phyloP scores from a whole-genome alignment of 2,797 vertebrate genomes.

The Eulemur coronatus region DNA sequence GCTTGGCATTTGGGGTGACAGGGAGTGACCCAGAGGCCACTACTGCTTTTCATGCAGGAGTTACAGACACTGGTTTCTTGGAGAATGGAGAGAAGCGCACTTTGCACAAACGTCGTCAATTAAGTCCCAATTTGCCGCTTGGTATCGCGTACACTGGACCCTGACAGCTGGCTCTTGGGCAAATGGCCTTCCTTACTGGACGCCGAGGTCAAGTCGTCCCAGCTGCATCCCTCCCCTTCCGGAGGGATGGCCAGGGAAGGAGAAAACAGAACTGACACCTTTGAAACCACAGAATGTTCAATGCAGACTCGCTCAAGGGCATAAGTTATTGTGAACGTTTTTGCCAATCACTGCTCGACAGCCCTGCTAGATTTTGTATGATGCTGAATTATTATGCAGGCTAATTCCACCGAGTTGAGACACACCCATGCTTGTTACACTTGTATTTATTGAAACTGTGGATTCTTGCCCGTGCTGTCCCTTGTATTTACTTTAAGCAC shows the following conservation, averaged over 20 bases:
- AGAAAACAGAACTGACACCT: conserved; percentile 73
- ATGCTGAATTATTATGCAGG: conserved; percentile 81
- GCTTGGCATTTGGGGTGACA: conserved; percentile 64
- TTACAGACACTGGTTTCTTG: conserved; percentile 89
- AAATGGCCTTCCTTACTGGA: conserved; percentile 61
- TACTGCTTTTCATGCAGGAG: conserved; percentile 80
- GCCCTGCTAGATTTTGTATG: conserved; percentile 82
- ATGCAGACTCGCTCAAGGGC: conserved; percentile 75
- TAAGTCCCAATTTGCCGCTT: conserved; percentile 83
- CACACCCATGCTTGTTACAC: conserved; percentile 76
- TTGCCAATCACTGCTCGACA: conserved; percentile 78
- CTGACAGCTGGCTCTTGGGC: conserved; percentile 78
- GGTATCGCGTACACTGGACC: conserved; percentile 88
- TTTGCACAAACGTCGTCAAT: conserved; percentile 87
- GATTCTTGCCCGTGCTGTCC: conserved; percentile 78
- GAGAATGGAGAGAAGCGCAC: conserved; percentile 85
- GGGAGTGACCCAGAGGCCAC: conserved; percentile 69
- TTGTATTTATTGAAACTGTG: conserved; percentile 83
- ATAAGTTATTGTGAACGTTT: conserved; percentile 81
- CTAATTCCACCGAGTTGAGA: conserved; percentile 75
- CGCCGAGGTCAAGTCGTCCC: conserved; percentile 59
- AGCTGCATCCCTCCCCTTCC: conserved; percentile 34
- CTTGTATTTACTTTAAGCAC: conserved; percentile 84
- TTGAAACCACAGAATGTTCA: conserved; percentile 77
- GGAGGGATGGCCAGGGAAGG: conserved; percentile 69